phyloP scores from a whole-genome alignment of 35 echinoderm and acorn worm genomes.

The Lytechinus variegatus region DNA sequence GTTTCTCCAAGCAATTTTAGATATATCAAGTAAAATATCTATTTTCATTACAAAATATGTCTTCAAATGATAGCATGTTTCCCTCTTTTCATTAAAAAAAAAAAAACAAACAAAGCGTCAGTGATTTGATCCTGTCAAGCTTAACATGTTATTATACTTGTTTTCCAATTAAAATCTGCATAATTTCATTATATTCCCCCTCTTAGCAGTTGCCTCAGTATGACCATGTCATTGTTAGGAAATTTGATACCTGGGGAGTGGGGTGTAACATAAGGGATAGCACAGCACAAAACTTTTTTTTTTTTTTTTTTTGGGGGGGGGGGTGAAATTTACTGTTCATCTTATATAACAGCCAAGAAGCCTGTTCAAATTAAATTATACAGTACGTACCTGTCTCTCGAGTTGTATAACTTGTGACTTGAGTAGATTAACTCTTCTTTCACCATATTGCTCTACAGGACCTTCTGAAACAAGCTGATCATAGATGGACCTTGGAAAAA shows the following conservation, averaged over 20 bases:
- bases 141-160: not conserved
- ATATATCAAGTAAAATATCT: too few relatives aligned
- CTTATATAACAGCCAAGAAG: too few relatives aligned
- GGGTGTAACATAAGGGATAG: too few relatives aligned
- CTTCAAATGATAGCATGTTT: not conserved
- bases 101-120: too few relatives aligned
- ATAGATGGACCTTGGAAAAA: constrained; percentile 65
- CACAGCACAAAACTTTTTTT: too few relatives aligned
- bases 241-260: too few relatives aligned
- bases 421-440: constrained; percentile 83
- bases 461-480: constrained; percentile 86
- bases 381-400: constrained; percentile 76
- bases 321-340: too few relatives aligned
- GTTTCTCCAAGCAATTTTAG: too few relatives aligned
- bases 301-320: too few relatives aligned
- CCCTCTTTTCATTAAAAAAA: not conserved
- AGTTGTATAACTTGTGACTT: constrained; percentile 95
- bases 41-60: too few relatives aligned
- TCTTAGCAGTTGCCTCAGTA: not conserved
- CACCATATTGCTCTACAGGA: constrained; percentile 74
- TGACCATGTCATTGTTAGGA: too few relatives aligned
- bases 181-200: not conserved
- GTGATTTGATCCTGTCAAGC: not conserved
- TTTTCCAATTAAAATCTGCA: not conserved
- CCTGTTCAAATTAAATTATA: not conserved